phyloP scores from a whole-genome alignment of 1,140 invertebrate genomes.

The Harpegnathos saltator region DNA sequence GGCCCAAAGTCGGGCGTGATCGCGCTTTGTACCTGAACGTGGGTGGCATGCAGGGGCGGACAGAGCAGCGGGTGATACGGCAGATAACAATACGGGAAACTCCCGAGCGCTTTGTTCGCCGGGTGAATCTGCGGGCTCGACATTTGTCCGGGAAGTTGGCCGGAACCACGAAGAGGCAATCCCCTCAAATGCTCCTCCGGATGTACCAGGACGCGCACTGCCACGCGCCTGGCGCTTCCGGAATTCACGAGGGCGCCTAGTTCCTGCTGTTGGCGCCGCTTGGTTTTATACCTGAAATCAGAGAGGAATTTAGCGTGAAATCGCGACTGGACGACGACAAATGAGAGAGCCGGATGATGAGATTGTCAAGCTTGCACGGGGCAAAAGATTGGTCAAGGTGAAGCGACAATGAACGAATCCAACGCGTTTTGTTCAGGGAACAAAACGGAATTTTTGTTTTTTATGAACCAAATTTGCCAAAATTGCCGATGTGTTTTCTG shows the following conservation, averaged over 20 bases:
- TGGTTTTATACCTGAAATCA: slow-evolving; percentile 83
- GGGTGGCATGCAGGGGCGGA: slow-evolving; percentile 80
- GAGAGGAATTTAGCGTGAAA: not conserved
- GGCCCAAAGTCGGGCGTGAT: slow-evolving; percentile 77
- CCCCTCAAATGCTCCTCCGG: slow-evolving; percentile 83
- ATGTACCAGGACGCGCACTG: slow-evolving; percentile 83
- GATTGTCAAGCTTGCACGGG: no score
- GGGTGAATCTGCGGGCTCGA: slow-evolving; percentile 81
- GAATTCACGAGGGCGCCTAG: slow-evolving; percentile 84
- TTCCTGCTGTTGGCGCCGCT: slow-evolving; percentile 84
- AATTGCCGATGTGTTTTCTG: no score
- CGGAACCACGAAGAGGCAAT: slow-evolving; percentile 79
- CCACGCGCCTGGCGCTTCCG: slow-evolving; percentile 81
- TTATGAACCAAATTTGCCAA: no score
- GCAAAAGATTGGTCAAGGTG: no score
- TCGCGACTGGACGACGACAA: not conserved
- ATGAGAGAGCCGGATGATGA: not conserved
- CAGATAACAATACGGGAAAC: slow-evolving; percentile 84
- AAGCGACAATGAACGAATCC: no score
- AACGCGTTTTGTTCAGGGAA: no score
- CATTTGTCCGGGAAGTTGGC: slow-evolving; percentile 81
- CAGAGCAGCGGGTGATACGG: slow-evolving; percentile 85
- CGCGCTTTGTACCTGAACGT: slow-evolving; percentile 81
- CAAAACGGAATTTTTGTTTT: no score
- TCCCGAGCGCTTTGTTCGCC: slow-evolving; percentile 81